Evolutionary conservation across 2,888 invertebrate species (phyloP).

Genomic region (Brachypalpus laphriformis): DNA sequence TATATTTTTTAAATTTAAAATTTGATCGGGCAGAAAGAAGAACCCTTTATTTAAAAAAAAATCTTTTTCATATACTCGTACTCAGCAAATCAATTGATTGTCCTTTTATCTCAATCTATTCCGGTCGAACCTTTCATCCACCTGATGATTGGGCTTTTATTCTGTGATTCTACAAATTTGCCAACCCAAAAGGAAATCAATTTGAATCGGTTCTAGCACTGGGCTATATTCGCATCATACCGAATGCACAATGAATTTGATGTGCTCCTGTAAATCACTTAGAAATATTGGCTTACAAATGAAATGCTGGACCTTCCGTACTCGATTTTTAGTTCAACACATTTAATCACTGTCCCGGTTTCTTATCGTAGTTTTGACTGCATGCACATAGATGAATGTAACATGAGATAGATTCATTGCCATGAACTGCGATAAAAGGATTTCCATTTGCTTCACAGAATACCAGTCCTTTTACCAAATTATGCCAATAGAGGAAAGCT

Average conservation of each 20-base stretch:
- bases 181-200: no score
- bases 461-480: constrained; percentile 27
- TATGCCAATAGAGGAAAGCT: constrained; percentile 32
- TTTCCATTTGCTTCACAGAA: constrained; percentile 35
- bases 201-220: no score
- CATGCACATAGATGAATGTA: neutral
- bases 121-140: no score
- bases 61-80: no score
- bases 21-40: no score
- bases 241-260: neutral
- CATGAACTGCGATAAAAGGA: constrained; percentile 11
- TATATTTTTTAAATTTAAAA: no score
- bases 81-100: no score
- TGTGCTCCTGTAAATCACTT: neutral
- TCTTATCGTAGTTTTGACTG: neutral
- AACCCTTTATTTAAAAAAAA: no score
- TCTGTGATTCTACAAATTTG: no score
- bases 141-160: no score
- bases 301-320: neutral
- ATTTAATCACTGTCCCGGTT: neutral
- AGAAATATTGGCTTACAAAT: neutral
- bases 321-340: neutral
- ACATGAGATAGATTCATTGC: constrained; percentile 5
- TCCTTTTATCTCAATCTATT: no score
- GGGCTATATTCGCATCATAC: no score